A percentile compares a stretch with the other conserved stretches of the same genome.
Evolutionary conservation across 2,888 invertebrate genomes (phyloP).

Genomic region (Mythimna lalbum): DNA sequence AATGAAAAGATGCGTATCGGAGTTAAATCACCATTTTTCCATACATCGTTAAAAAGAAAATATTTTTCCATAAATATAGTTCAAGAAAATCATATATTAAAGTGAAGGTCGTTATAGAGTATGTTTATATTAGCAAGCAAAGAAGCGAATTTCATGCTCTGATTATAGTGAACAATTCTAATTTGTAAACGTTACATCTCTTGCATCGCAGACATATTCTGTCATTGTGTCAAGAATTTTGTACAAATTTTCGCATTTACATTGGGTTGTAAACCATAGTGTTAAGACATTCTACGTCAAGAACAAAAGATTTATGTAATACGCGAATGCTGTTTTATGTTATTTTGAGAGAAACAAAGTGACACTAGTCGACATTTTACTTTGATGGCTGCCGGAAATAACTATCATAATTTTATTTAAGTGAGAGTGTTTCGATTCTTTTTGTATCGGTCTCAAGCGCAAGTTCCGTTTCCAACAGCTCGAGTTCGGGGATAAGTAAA

Average conservation of each 20-base stretch:
- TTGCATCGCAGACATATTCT: slow-evolving; percentile 32
- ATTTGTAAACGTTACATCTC: slow-evolving; percentile 41
- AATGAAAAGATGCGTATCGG: slow-evolving; percentile 16
- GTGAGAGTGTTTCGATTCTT: not conserved
- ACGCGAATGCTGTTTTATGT: slow-evolving; percentile 32
- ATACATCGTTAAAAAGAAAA: slow-evolving; percentile 14
- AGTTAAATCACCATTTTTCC: not conserved
- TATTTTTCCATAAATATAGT: slow-evolving; percentile 14
- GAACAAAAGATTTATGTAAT: slow-evolving; percentile 61
- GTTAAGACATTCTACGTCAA: slow-evolving; percentile 14
- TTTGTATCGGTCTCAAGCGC: not conserved
- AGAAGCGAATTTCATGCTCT: slow-evolving; percentile 53
- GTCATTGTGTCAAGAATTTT: slow-evolving; percentile 51
- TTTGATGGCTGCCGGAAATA: slow-evolving; percentile 10
- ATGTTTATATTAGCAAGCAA: slow-evolving; percentile 41
- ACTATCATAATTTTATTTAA: not conserved
- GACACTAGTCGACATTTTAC: slow-evolving; percentile 15
- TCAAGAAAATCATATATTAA: slow-evolving; percentile 14
- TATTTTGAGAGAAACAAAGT: slow-evolving; percentile 25
- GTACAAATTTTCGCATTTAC: slow-evolving; percentile 48
- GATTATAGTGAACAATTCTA: slow-evolving; percentile 53
- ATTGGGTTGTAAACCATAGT: slow-evolving; percentile 14
- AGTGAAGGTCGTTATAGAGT: slow-evolving; percentile 50
- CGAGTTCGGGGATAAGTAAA: not conserved
- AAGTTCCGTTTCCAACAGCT: not conserved